Conservation (phyloP, 2,888 invertebrate genomes). For the Epistrophe eligans region DNA sequence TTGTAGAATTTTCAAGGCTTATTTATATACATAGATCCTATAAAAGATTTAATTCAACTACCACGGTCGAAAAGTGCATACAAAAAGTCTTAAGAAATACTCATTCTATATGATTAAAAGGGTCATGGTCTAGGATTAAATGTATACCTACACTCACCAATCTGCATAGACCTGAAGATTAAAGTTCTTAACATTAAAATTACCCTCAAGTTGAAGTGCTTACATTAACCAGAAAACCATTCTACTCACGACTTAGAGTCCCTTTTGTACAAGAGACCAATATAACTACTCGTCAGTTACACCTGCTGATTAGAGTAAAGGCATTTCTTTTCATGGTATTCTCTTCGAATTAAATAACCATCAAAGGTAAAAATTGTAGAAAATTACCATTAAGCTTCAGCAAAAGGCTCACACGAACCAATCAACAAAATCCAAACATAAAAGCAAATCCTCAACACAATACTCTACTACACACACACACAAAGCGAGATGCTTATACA, state of each 20-base stretch:
- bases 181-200: constrained; percentile 20
- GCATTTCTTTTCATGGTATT: constrained; percentile 32
- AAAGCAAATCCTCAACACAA: constrained; percentile 10
- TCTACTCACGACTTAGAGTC: constrained; percentile 40
- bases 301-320: constrained; percentile 61
- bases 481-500: background rate
- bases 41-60: no score
- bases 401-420: constrained; percentile 52
- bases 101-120: constrained; percentile 5
- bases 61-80: background rate
- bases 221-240: constrained; percentile 2
- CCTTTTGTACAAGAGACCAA: background rate
- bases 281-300: constrained; percentile 43
- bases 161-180: constrained; percentile 4
- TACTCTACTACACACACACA: background rate
- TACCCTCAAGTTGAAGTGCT: background rate
- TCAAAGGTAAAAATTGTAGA: constrained; percentile 33
- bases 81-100: background rate
- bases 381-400: constrained; percentile 59
- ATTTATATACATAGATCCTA: no score
- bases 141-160: background rate
- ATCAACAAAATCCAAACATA: constrained; percentile 44
- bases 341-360: constrained; percentile 61
- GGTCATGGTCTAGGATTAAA: constrained; percentile 22
- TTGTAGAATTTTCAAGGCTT: background rate